Percentiles rank a stretch among this genome's conserved stretches.
phyloP scores from a whole-genome alignment of 2,888 invertebrate species.

The Agriotes lineatus region DNA sequence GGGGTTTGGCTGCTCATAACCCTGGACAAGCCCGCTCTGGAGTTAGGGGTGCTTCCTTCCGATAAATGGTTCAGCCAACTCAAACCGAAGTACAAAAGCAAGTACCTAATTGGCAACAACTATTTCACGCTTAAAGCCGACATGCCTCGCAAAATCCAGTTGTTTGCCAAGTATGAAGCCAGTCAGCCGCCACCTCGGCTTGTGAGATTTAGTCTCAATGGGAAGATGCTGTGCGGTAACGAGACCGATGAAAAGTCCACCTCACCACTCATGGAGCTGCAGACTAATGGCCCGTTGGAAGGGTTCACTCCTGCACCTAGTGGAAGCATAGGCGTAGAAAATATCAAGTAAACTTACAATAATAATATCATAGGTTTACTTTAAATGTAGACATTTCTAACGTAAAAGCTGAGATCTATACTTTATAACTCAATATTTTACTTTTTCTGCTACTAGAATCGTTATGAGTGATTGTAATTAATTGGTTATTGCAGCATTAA shows the following conservation, averaged over 20 bases:
- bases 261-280: no score
- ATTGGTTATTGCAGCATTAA: no score
- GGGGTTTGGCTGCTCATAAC: conserved; percentile 67
- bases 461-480: no score
- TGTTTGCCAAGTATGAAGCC: conserved; percentile 73
- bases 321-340: no score
- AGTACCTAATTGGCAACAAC: conserved; percentile 70
- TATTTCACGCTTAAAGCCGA: conserved; percentile 71
- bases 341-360: no score
- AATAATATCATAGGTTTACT: no score
- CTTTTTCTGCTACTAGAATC: no score
- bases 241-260: conserved; percentile 42
- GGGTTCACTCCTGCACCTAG: no score
- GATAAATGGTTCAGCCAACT: conserved; percentile 73
- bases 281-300: no score
- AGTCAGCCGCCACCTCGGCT: conserved; percentile 66
- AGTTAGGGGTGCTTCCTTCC: conserved; percentile 34
- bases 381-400: no score
- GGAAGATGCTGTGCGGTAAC: conserved; percentile 70
- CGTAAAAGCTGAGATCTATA: no score
- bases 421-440: no score
- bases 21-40: conserved; percentile 52
- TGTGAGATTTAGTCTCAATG: conserved; percentile 70
- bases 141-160: conserved; percentile 69
- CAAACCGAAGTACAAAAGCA: conserved; percentile 66